Evolutionary conservation across 2,888 invertebrate species (phyloP), one percentile per base, ranked within the genome.

Genomic region (Tortricodes alternella): DNA sequence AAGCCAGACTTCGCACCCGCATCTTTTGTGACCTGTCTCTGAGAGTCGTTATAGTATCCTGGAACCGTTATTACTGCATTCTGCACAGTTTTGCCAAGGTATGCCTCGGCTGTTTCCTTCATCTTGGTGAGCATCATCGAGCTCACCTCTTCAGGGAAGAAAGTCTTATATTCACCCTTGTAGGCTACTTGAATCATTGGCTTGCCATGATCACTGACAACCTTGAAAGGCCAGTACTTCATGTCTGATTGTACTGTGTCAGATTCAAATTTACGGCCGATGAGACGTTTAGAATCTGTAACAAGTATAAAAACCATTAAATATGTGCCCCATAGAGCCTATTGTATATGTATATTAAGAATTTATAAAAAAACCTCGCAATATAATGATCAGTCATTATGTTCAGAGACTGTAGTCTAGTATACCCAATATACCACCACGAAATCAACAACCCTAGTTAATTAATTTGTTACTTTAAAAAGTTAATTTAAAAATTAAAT

Each of bases 161-260:
- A 98, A 49, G 93, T 93, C 82, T 98, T 98, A 57, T 88, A 87
- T 85, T 97, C 97, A 38, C 97, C 97, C 79, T 97, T 97, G 92
- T 96, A 97, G 60, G 95, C 89, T 16, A 97, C 96, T 80, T 94
- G 92, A 63, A 96, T 95, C 86, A 95, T 96, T 62, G 96, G 96
- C 83, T 96, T 96, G 48, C 95, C 94, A 61, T 92, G 92, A 76
- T 95, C 95, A 78, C 92, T 95, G 74, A 95, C 86, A 2, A 98
- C 97, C 78, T 95, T 95, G 79, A 98, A 98, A 46, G 98, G 98
- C 95, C 97, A 98, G 85, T 96, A 96, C 88, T 98, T 97, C 93
- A 98, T 95, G 80, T 98, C 98, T 46, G 94, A 94, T 89, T 98
- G 98, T 52, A 99, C 97, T n/a, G 96, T 95, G 37, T 92, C 86